phyloP scores from a whole-genome alignment of 1,140 invertebrate species.

The Nasonia longicornis region DNA sequence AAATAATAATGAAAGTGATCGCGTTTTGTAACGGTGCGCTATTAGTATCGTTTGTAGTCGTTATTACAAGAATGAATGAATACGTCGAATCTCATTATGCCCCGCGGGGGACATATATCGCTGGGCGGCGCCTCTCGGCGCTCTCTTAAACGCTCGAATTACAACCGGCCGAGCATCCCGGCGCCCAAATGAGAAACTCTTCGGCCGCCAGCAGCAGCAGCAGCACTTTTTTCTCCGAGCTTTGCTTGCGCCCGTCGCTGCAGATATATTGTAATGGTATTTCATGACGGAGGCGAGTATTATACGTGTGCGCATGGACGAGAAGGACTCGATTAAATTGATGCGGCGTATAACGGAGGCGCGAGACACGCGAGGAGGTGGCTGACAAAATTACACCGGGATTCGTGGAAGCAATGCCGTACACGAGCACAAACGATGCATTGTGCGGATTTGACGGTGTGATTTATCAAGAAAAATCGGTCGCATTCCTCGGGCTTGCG shows the following conservation, averaged over 20 bases:
- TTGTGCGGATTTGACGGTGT: too few relatives aligned
- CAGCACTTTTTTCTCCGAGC: not conserved
- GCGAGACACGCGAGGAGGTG: not conserved
- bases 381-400: too few relatives aligned
- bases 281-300: slow-evolving; percentile 16
- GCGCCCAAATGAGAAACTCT: slow-evolving; percentile 9
- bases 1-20: too few relatives aligned
- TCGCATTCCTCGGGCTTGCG: too few relatives aligned
- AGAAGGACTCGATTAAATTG: not conserved
- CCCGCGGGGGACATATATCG: slow-evolving; percentile 52
- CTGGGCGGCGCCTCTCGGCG: slow-evolving; percentile 47
- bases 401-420: too few relatives aligned
- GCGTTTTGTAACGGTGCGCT: slow-evolving; percentile 50
- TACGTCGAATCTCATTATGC: slow-evolving; percentile 59
- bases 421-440: too few relatives aligned
- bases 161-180: slow-evolving; percentile 47
- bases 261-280: slow-evolving; percentile 36
- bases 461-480: too few relatives aligned
- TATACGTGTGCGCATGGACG: not conserved
- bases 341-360: not conserved
- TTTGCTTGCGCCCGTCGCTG: not conserved
- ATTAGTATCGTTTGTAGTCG: slow-evolving; percentile 55
- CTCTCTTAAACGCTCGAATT: slow-evolving; percentile 59
- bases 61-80: slow-evolving; percentile 65
- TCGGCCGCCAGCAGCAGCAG: not conserved